A percentile compares a stretch with the other conserved stretches of the same genome.
Conservation (phyloP, 2,797 vertebrate species). For the Scolopax rusticola region DNA sequence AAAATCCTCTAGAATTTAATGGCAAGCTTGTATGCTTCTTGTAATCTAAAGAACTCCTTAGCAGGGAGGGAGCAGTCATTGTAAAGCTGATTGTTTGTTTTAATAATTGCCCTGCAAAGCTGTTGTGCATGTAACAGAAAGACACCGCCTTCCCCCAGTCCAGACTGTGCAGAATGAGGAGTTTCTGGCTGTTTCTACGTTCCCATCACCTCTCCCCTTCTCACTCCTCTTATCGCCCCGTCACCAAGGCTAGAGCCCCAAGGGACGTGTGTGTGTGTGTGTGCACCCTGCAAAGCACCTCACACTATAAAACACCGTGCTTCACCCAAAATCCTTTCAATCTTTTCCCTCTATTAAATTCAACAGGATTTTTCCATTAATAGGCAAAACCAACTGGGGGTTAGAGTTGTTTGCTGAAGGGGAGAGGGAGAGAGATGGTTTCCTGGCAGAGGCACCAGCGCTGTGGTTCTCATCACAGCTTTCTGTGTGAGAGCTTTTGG, state of each 20-base stretch:
- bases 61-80: neutral
- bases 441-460: neutral
- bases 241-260: neutral
- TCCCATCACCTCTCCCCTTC: neutral
- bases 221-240: rapidly evolving
- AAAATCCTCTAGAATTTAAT: conserved; percentile 39
- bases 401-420: neutral
- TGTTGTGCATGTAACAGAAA: neutral
- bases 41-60: neutral
- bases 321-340: neutral
- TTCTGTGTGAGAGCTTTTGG: neutral
- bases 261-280: neutral
- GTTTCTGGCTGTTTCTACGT: neutral
- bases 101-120: neutral
- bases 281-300: neutral
- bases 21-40: neutral
- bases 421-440: neutral
- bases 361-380: conserved; percentile 57
- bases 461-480: neutral
- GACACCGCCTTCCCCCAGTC: rapidly evolving
- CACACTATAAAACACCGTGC: neutral
- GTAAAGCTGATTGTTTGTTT: neutral
- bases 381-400: neutral
- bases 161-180: neutral
- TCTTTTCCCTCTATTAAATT: neutral